These are phyloP conservation scores for Tetramorium bicarinatum DNA, from an alignment of 2,888 invertebrate genomes.

Conservation along the genomic window DNA sequence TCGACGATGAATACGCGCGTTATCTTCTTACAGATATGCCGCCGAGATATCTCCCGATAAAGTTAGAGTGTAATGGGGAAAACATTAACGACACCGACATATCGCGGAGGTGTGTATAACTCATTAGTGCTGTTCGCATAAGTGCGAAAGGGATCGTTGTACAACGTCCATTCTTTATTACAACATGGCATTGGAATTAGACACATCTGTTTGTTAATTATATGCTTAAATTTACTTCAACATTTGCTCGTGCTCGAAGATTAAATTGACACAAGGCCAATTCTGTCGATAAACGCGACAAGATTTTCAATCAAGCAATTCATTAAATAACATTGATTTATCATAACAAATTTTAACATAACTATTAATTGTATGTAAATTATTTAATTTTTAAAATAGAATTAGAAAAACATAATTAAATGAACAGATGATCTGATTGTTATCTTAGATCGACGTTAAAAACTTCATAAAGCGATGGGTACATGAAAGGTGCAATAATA, in stretches of 20 bases:
- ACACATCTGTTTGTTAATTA: not conserved
- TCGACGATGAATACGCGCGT: constrained; percentile 76
- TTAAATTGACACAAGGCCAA: not conserved
- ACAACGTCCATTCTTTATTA: not conserved
- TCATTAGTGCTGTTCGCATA: not conserved
- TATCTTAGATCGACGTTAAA: too few relatives aligned
- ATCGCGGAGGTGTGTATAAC: not conserved
- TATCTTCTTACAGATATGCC: constrained; percentile 81
- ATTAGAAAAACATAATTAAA: too few relatives aligned
- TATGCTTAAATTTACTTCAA: not conserved
- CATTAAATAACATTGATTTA: not conserved
- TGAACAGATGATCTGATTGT: too few relatives aligned
- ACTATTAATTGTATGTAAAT: not conserved
- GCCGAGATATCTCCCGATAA: constrained; percentile 82
- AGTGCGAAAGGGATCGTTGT: not conserved
- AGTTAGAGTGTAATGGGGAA: constrained; percentile 67
- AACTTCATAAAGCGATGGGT: too few relatives aligned
- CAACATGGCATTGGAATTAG: not conserved
- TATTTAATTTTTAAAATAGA: not conserved
- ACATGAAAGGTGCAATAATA: too few relatives aligned
- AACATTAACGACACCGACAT: constrained; percentile 37
- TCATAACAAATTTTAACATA: not conserved
- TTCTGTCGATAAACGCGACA: not conserved
- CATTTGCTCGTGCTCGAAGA: not conserved
- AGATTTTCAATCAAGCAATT: not conserved